phyloP scores from a whole-genome alignment of 2,113 vertebrate genomes.

The Melozone crissalis region DNA sequence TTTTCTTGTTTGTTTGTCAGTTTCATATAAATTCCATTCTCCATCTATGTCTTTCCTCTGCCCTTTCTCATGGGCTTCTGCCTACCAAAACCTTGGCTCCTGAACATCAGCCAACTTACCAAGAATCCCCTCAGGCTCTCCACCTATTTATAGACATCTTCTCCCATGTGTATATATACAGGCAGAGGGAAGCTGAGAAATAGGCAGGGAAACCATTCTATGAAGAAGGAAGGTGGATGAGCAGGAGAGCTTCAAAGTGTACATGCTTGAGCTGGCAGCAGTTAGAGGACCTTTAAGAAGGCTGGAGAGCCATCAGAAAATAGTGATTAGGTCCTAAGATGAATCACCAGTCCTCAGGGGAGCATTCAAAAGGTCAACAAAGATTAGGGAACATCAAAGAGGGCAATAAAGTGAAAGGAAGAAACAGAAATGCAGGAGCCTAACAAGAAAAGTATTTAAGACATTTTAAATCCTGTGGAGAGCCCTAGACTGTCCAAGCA shows the following conservation, averaged over 20 bases:
- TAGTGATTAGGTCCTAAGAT: background rate
- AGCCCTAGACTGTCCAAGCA: background rate
- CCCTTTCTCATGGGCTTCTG: background rate
- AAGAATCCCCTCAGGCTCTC: background rate
- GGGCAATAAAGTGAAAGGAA: background rate
- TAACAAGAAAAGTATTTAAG: background rate
- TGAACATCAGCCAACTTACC: background rate
- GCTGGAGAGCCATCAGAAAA: background rate
- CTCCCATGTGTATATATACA: background rate
- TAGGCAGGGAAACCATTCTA: background rate
- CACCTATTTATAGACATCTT: background rate
- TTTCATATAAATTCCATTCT: background rate
- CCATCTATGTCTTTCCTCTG: background rate
- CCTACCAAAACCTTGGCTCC: background rate
- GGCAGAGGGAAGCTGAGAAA: background rate
- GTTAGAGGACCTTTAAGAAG: background rate
- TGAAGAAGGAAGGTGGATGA: background rate
- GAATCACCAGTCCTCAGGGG: background rate
- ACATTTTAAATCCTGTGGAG: background rate
- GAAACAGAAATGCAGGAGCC: background rate
- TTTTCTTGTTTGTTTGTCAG: background rate
- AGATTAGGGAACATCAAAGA: slow-evolving; percentile 18
- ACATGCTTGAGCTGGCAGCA: background rate
- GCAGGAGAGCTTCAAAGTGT: background rate
- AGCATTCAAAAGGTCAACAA: background rate